These are phyloP conservation scores for Schmidtea mediterranea DNA, from an alignment of 1,140 invertebrate species.

Conservation along the genomic window DNA sequence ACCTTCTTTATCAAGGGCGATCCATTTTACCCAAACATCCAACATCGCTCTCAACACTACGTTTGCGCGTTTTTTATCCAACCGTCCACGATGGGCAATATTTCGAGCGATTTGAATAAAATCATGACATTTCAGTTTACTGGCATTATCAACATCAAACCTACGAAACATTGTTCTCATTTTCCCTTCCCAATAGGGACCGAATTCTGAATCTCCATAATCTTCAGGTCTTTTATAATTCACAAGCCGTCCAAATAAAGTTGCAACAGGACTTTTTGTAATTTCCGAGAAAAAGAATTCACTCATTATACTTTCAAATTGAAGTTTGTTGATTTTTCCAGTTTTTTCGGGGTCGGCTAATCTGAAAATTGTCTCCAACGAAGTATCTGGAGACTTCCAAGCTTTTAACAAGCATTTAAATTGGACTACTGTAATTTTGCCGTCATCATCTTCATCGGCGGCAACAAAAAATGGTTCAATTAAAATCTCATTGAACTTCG, in stretches of 20 bases:
- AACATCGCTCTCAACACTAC: slow-evolving; percentile 1
- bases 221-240: slow-evolving; percentile 5
- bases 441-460: slow-evolving; percentile 3
- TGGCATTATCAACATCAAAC: not conserved
- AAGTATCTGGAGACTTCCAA: not conserved
- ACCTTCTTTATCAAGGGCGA: slow-evolving; percentile 4
- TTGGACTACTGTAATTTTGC: not conserved
- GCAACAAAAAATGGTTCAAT: slow-evolving; percentile 2
- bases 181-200: slow-evolving; percentile 6
- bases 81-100: not conserved
- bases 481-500: not conserved
- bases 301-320: not conserved
- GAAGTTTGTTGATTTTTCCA: slow-evolving; percentile 1
- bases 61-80: slow-evolving; percentile 3
- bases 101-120: slow-evolving; percentile 5
- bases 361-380: not conserved
- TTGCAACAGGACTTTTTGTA: not conserved
- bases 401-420: slow-evolving; percentile 1
- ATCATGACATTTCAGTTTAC: not conserved
- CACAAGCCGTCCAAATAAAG: slow-evolving; percentile 1
- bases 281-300: slow-evolving; percentile 1
- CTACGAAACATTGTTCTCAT: slow-evolving; percentile 5
- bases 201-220: not conserved
- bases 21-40: slow-evolving; percentile 3
- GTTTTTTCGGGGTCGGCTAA: not conserved